A percentile compares a stretch with the other conserved stretches of the same genome.
These are phyloP conservation scores for Apomyelois bistriatella DNA, from an alignment of 2,888 invertebrate species.

Conservation along the genomic window DNA sequence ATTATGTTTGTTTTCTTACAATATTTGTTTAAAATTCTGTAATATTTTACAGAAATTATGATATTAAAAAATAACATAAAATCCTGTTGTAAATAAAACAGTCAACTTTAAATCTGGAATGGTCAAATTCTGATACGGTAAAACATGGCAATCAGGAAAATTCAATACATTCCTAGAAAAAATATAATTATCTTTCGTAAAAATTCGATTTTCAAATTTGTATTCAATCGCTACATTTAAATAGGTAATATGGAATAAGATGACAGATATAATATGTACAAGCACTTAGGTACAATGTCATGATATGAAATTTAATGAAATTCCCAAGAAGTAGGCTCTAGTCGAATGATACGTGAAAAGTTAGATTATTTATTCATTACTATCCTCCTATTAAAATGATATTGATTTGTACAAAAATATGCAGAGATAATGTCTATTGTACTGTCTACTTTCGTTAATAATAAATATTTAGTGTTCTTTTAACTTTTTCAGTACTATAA, in stretches of 20 bases:
- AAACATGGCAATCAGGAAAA: constrained; percentile 3
- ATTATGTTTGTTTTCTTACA: not conserved
- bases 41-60: too few relatives aligned
- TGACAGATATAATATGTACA: constrained; percentile 51
- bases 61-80: not conserved
- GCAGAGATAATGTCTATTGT: constrained; percentile 52
- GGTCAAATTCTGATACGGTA: not conserved
- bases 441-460: constrained; percentile 23
- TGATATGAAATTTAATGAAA: constrained; percentile 66
- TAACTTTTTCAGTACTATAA: constrained; percentile 16
- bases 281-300: constrained; percentile 60
- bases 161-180: constrained; percentile 57
- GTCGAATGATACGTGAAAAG: constrained; percentile 47
- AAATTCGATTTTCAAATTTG: constrained; percentile 32
- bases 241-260: constrained; percentile 40
- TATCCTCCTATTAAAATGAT: constrained; percentile 40
- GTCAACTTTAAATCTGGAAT: not conserved
- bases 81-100: not conserved
- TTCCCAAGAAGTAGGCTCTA: constrained; percentile 51
- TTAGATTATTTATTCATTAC: constrained; percentile 18
- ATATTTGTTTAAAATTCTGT: too few relatives aligned
- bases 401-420: constrained; percentile 67
- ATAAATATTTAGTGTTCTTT: constrained; percentile 27
- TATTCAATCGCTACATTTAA: constrained; percentile 39
- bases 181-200: constrained; percentile 42